A percentile compares a stretch with the other conserved stretches of the same genome.
phyloP scores from a whole-genome alignment of 2,888 invertebrate species.

The Melinaea marsaeus region DNA sequence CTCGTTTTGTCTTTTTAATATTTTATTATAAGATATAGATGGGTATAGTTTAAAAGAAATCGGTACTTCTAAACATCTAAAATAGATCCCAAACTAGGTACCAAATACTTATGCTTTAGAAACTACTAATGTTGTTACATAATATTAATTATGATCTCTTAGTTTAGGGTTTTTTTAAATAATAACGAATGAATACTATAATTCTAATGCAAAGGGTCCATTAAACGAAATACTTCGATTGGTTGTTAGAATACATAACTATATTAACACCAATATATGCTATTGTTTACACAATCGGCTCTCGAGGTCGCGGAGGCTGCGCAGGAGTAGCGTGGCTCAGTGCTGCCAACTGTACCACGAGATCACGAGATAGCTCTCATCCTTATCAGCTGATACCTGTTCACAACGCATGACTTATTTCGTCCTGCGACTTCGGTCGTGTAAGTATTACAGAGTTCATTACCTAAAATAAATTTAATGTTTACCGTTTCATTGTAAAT shows the following conservation, averaged over 20 bases:
- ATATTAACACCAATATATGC: conserved; percentile 27
- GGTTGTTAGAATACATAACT: conserved; percentile 7
- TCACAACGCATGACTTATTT: conserved; percentile 43
- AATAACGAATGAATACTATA: no score
- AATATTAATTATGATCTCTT: no score
- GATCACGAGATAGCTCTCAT: conserved; percentile 72
- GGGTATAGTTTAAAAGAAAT: no score
- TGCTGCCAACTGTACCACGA: conserved; percentile 61
- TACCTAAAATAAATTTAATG: conserved; percentile 11
- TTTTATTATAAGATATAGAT: no score
- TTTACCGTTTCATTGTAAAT: background rate
- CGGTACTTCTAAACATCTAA: no score
- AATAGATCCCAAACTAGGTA: no score
- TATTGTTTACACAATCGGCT: conserved; percentile 32
- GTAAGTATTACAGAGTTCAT: conserved; percentile 14
- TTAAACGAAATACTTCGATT: conserved; percentile 1
- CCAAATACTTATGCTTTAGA: no score
- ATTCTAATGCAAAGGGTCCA: background rate
- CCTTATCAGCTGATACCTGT: conserved; percentile 70
- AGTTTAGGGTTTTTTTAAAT: no score
- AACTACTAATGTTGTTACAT: no score
- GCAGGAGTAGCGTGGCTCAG: conserved; percentile 48
- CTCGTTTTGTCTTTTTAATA: no score
- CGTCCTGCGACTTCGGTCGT: background rate
- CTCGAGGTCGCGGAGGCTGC: conserved; percentile 55